These are phyloP conservation scores for Epinephelus cyanopodus DNA, from an alignment of 2,113 vertebrate species.

Conservation along the genomic window DNA sequence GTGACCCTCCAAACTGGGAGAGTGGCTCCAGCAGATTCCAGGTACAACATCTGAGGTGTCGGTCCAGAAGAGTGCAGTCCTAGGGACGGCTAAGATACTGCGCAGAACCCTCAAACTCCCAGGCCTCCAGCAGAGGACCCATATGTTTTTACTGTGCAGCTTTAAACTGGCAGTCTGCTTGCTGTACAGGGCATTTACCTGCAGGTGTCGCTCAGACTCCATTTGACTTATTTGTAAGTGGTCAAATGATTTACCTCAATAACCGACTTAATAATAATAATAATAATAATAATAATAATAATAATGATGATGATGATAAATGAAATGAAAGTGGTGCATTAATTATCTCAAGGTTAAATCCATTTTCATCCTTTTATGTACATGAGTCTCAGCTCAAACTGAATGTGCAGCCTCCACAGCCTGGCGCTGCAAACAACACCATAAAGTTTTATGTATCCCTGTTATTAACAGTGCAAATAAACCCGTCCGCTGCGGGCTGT, in stretches of 20 bases:
- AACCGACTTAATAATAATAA: background rate
- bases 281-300: background rate
- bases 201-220: conserved; percentile 53
- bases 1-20: too few species aligned
- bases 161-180: background rate
- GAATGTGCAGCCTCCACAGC: background rate
- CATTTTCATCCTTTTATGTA: background rate
- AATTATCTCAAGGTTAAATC: rapidly evolving
- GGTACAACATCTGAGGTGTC: background rate
- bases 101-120: too few species aligned
- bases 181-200: background rate
- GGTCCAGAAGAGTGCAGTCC: too few species aligned
- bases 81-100: too few species aligned
- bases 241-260: background rate
- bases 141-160: too few species aligned
- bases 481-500: background rate
- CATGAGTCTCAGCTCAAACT: background rate
- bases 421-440: background rate
- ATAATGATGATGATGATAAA: background rate
- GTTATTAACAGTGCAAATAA: background rate
- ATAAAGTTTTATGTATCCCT: background rate
- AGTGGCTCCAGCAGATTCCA: too few species aligned
- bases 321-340: background rate
- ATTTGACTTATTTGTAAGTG: background rate
- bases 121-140: too few species aligned